Conservation (phyloP, 2,888 invertebrate species). For the Aelia acuminata region DNA sequence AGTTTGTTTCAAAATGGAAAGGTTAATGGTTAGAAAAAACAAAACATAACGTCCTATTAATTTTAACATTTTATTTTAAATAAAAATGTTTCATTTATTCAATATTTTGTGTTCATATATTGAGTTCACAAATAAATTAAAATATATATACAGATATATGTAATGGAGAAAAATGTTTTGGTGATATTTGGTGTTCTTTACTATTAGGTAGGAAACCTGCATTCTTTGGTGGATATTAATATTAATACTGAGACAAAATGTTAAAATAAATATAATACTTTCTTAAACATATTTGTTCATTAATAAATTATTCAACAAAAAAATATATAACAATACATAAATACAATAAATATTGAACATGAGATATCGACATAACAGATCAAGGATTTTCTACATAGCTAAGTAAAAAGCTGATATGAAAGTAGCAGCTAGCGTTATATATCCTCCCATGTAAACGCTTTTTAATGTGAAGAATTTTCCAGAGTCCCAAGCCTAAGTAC, state of each 20-base stretch:
- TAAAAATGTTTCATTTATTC: background rate
- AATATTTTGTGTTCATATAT: background rate
- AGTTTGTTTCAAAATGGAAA: no score
- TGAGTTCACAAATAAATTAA: background rate
- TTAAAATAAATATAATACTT: slow-evolving; percentile 29
- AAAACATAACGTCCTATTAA: background rate
- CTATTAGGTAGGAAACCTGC: background rate
- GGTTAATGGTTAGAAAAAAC: background rate
- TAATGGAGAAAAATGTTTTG: background rate
- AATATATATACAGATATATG: slow-evolving; percentile 16
- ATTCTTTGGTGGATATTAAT: slow-evolving; percentile 1
- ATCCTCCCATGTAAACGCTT: background rate
- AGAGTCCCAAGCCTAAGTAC: background rate
- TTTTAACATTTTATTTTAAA: background rate
- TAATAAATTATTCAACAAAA: slow-evolving; percentile 40
- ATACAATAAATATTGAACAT: slow-evolving; percentile 27
- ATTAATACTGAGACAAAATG: background rate
- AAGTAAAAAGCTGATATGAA: slow-evolving; percentile 18
- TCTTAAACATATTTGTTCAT: background rate
- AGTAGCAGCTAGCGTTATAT: background rate
- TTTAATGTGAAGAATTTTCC: slow-evolving; percentile 21
- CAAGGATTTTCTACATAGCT: slow-evolving; percentile 5
- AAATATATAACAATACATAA: slow-evolving; percentile 40
- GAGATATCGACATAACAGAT: background rate
- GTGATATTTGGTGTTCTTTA: background rate